Base-by-base conservation (phyloP, 2,888 invertebrate species). In the Scaptomyza parva region DNA sequence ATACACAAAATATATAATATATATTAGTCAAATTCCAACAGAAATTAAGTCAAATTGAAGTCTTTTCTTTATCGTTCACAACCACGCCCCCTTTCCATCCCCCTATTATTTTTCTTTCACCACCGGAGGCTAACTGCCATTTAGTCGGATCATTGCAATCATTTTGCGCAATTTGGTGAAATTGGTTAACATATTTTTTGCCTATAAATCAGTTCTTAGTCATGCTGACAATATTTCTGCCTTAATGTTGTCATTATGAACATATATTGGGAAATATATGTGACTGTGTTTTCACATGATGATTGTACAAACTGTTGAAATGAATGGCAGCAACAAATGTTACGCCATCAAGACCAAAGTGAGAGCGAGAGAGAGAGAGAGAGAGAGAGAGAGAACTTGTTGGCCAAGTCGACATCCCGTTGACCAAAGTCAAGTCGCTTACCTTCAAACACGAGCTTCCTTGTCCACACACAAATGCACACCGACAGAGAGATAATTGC, bases 381-480 rank as follows among this genome's bases (percentile, higher is more conserved):
- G 28, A 9, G 11, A 28, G 28, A 28, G 11, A 28, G 28, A 28
- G 1, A 28, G 17, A 37, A 77, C 76, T 62, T 54, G 71, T 70
- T 68, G 62, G 33, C 37, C 48, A 39, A 54, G 43, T 22, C 28
- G 12, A 51, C 50, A 50, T 66, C 14, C 57, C 66, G 55, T 64
- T 44, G 64, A 47, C 6, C 14, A 35, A 26, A 22, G n/a, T 18
- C 35, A 60, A 45, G 51, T 75, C 37, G 62, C 67, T 78, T 78
- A 76, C 76, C 76, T 76, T 78, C 55, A 57, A 61, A 67, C 71
- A 65, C 33, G 61, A 75, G 70, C 64, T 78, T 78, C 67, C 76
- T 75, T 66, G 63, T 70, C 52, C 54, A 22, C 17, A n/a, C 22
- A 37, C 28, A 37, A 11, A 43, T 3, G 35, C 41, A 41, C 17